A percentile compares a stretch with the other conserved stretches of the same genome.
These are phyloP conservation scores for Tragulus kanchil DNA, from an alignment of 2,113 vertebrate species.

Conservation along the genomic window DNA sequence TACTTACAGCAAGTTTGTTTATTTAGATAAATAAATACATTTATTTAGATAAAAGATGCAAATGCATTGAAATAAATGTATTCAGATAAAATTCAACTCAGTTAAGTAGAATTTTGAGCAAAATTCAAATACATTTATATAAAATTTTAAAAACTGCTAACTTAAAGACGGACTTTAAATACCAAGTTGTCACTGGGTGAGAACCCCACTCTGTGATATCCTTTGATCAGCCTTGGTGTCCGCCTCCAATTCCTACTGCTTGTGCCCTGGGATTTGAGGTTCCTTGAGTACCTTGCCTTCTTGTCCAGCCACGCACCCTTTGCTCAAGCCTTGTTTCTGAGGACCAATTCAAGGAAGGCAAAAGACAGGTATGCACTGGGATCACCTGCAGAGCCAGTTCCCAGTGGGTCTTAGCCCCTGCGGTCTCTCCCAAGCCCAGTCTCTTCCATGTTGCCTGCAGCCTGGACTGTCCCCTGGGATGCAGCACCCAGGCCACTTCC, in stretches of 20 bases:
- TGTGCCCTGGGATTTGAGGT: fast-evolving
- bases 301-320: background rate
- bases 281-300: background rate
- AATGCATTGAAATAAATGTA: background rate
- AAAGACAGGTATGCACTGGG: background rate
- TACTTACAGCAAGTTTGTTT: background rate
- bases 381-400: background rate
- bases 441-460: background rate
- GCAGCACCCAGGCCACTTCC: fast-evolving
- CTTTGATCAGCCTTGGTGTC: background rate
- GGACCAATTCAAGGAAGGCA: background rate
- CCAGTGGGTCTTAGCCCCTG: background rate
- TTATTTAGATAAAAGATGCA: background rate
- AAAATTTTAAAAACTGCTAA: background rate
- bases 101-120: background rate
- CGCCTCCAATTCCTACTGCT: fast-evolving
- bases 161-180: background rate
- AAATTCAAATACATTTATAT: background rate
- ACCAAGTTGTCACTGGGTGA: background rate
- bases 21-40: background rate
- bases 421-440: background rate
- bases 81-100: background rate
- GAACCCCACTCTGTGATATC: no score
- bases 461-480: background rate
- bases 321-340: background rate